Conservation (phyloP, 92 coral and sea anemone genomes). For the Epizoanthus stellaris region DNA sequence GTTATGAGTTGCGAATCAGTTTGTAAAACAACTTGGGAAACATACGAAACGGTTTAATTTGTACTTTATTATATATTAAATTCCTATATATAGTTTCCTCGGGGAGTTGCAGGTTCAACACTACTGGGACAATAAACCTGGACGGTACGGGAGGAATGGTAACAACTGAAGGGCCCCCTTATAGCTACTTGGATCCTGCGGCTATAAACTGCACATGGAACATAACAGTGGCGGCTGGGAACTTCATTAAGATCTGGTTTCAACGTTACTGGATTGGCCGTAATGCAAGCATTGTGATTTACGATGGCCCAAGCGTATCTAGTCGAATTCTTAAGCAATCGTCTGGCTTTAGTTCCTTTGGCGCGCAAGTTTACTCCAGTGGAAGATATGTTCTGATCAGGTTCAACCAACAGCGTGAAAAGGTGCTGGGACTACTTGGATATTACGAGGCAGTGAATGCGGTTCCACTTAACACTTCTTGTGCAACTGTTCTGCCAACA, state of each 20-base stretch:
- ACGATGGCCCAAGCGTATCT: constrained; percentile 10
- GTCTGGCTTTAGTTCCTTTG: not conserved
- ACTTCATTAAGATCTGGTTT: constrained; percentile 14
- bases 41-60: not conserved
- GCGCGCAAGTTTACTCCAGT: constrained; percentile 12
- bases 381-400: not conserved
- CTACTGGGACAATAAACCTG: constrained; percentile 7
- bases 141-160: not conserved
- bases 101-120: not conserved
- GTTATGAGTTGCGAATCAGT: no score
- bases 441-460: constrained; percentile 6
- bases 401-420: not conserved
- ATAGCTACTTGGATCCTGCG: not conserved
- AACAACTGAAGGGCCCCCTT: constrained; percentile 8
- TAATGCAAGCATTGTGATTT: constrained; percentile 5
- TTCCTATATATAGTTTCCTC: not conserved
- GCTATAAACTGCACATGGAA: constrained; percentile 12
- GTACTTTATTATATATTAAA: not conserved
- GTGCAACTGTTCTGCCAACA: not conserved
- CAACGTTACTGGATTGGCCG: not conserved
- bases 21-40: not conserved
- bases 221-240: not conserved
- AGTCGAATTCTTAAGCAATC: constrained; percentile 16
- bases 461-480: not conserved
- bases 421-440: not conserved